These are phyloP conservation scores for Trididemnum clinides DNA, from an alignment of 23 tunicate genomes.

Conservation along the genomic window DNA sequence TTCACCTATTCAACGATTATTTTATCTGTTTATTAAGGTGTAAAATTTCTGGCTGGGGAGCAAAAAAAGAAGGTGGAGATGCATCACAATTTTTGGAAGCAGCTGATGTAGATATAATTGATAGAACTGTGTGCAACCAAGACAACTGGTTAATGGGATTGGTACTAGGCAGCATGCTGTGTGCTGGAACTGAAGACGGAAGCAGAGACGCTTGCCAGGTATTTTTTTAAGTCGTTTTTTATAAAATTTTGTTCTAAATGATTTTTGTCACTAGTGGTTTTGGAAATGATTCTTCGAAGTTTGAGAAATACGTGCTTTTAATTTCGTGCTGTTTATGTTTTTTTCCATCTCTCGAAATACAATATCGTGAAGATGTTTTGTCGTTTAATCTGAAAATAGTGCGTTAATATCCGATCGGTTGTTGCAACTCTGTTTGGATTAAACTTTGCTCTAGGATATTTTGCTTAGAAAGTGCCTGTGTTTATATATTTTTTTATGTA, in stretches of 20 bases:
- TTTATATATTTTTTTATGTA: not conserved
- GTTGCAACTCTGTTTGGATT: too few species aligned
- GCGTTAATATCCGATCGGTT: too few species aligned
- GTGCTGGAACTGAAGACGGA: conserved; percentile 82
- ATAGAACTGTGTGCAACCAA: conserved; percentile 52
- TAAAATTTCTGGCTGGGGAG: conserved; percentile 85
- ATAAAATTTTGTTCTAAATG: too few species aligned
- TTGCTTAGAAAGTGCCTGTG: not conserved
- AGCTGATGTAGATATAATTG: conserved; percentile 39
- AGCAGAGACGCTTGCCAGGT: conserved; percentile 75
- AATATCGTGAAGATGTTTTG: not conserved
- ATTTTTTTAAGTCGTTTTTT: not conserved
- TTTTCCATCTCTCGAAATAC: not conserved
- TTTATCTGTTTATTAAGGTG: conserved; percentile 5
- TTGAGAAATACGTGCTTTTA: too few species aligned
- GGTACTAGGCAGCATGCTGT: conserved; percentile 55
- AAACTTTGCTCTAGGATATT: too few species aligned
- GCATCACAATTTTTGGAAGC: conserved; percentile 30
- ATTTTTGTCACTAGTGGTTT: too few species aligned
- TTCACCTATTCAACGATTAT: too few species aligned
- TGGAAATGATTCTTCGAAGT: too few species aligned
- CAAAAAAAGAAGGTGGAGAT: not conserved
- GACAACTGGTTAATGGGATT: conserved; percentile 71
- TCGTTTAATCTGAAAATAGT: not conserved
- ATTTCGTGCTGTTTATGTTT: too few species aligned